phyloP scores from a whole-genome alignment of 2,113 vertebrate genomes.

The Pandion haliaetus region DNA sequence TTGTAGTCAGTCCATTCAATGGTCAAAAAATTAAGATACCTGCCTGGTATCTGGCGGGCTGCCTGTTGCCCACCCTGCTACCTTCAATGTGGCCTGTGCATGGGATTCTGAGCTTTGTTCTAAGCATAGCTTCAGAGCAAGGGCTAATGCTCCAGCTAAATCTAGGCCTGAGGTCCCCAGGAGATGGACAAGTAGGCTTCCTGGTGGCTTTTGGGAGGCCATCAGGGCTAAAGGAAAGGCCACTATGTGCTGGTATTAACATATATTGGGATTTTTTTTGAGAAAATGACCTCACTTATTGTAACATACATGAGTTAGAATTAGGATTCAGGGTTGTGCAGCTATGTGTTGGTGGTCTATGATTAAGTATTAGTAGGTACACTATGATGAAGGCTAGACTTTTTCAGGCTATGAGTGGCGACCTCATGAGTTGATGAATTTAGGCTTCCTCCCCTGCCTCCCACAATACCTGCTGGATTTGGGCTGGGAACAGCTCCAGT shows the following conservation, averaged over 20 bases:
- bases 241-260: neutral
- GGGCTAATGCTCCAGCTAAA: neutral
- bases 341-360: neutral
- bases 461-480: neutral
- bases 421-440: neutral
- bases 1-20: neutral
- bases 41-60: neutral
- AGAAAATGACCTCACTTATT: neutral
- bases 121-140: neutral
- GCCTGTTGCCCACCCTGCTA: neutral
- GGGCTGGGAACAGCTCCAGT: neutral
- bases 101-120: neutral
- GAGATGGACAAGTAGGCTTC: neutral
- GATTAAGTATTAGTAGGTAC: neutral
- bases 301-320: neutral
- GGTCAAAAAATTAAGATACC: neutral
- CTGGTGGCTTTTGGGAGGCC: neutral
- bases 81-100: neutral
- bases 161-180: neutral
- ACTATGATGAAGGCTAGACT: neutral
- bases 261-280: neutral
- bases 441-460: neutral
- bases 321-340: neutral
- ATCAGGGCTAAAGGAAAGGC: neutral
- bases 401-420: neutral